Conservation (phyloP, 2,888 invertebrate species). For the Nomada flava region DNA sequence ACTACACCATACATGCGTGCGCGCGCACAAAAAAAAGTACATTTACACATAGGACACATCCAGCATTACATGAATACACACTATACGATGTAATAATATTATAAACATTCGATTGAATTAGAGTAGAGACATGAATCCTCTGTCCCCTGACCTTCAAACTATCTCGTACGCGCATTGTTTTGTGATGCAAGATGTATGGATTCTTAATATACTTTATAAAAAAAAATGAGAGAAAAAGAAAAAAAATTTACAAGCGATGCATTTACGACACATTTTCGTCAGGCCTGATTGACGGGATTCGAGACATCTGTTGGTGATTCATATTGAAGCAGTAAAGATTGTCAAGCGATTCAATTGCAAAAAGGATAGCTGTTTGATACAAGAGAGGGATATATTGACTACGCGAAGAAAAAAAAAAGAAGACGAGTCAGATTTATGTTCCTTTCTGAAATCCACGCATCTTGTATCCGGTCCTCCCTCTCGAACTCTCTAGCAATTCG, state of each 20-base stretch:
- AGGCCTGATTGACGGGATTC: slow-evolving; percentile 16
- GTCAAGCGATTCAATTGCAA: slow-evolving; percentile 63
- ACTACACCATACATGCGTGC: slow-evolving; percentile 70
- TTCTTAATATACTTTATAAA: slow-evolving; percentile 60
- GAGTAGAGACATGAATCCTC: slow-evolving; percentile 75
- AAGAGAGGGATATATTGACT: slow-evolving; percentile 54
- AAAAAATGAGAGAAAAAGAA: slow-evolving; percentile 11
- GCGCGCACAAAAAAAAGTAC: slow-evolving; percentile 62
- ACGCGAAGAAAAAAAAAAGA: slow-evolving; percentile 21
- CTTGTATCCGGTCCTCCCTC: slow-evolving; percentile 80
- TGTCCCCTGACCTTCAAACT: slow-evolving; percentile 72
- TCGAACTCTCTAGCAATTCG: slow-evolving; percentile 70
- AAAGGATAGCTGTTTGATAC: slow-evolving; percentile 62
- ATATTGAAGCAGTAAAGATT: slow-evolving; percentile 55
- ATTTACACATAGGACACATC: slow-evolving; percentile 62
- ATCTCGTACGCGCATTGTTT: slow-evolving; percentile 75
- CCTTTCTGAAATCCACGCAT: slow-evolving; percentile 75
- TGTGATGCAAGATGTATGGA: slow-evolving; percentile 81
- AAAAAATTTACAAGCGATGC: slow-evolving; percentile 32
- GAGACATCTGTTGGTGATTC: slow-evolving; percentile 48
- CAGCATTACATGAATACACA: slow-evolving; percentile 66
- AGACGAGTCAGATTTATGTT: slow-evolving; percentile 49
- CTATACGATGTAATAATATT: slow-evolving; percentile 78
- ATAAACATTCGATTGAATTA: slow-evolving; percentile 75
- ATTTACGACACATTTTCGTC: slow-evolving; percentile 25